Evolutionary conservation across 2,113 vertebrate genomes (phyloP), one percentile per base, ranked within the genome.

Genomic region (Rhipidura dahli): DNA sequence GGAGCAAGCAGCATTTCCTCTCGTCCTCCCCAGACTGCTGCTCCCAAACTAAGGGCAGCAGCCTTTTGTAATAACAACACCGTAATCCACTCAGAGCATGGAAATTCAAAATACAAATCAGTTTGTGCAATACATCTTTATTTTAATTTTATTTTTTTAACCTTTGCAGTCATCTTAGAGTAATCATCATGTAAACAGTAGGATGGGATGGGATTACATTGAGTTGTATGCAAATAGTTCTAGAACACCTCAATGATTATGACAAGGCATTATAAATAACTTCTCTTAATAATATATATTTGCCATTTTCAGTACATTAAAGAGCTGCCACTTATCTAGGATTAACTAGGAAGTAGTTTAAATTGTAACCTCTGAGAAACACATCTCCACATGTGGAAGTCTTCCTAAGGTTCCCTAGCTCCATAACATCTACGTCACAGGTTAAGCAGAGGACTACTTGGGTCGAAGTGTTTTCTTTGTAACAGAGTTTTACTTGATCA

Each of bases 191-290:
- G 98, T 98, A 98, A 98, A 98, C 98, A 98, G 97, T 95, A 98
- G 97, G 97, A 98, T 98, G 97, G 95, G 97, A 98, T 98, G 97
- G 95, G 98, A 98, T 98, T 98, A 98, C 98, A 98, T 76, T 96
- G 97, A 98, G 96, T 97, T 64, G 23, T 97, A 98, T 77, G 97
- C 97, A 98, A 98, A 98, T 97, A 97, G 97, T 93, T 98, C 97
- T 98, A 97, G 97, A 98, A 98, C 97, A 98, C 97, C 97, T 98
- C 97, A 98, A 98, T 79, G 53, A 97, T 98, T 96, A 98, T 97
- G 97, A 98, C 98, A 98, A 98, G 97, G 98, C 97, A 97, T 98
- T 98, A 98, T 98, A 98, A 98, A 98, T 98, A 98, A 98, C 94
- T 98, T 96, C 95, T 97, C 89, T 97, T 98, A 98, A 96, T 97